Base-by-base conservation (phyloP, 2,113 vertebrate genomes). In the Glaucidium brasilianum region DNA sequence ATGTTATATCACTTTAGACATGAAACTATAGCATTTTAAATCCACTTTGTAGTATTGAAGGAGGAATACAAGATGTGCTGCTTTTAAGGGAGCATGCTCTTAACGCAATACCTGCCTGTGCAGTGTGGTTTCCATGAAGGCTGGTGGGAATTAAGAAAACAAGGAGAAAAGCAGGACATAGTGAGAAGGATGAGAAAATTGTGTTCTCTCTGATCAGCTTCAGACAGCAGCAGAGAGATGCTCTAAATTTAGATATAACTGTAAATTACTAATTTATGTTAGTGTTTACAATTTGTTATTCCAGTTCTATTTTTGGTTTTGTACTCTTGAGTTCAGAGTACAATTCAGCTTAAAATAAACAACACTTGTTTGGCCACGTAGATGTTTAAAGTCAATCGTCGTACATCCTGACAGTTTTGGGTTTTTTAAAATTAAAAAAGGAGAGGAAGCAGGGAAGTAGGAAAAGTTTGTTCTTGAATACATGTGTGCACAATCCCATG, bases 401-500 rank as follows among this genome's bases (percentile, higher is more conserved):
- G 18, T 43, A 71, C 6, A 16, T 29, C 8, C 21, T 67, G n/a
- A 6, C 3, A 39, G 25, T 32, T 91, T 58, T 80, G 4, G 10
- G 79, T 62, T 26, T 12, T 50, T 58, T 67, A n/a, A 59, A 55
- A 81, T 21, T 13, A 43, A 60, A 50, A 67, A 90, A 18, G 5
- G 10, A 69, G 6, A 2, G 21, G 5, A 69, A 69, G 15, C 1
- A 55, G 4, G 17, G 32, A 60, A 39, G 15, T 34, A 59, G 49
- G 45, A 74, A 7, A 56, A 60, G 6, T 2, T 59, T 53, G 6
- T 35, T 77, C 19, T 80, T 35, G 20, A 76, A 62, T 53, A 39
- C 5, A 1, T 5, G 1, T 25, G 14, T 37, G 5, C 26, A 30
- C 0, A 0, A 23, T 37, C 10, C 20, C 26, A 2, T 20, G n/a